phyloP scores from a whole-genome alignment of 2,888 invertebrate species.

The Phyto melanocephala region DNA sequence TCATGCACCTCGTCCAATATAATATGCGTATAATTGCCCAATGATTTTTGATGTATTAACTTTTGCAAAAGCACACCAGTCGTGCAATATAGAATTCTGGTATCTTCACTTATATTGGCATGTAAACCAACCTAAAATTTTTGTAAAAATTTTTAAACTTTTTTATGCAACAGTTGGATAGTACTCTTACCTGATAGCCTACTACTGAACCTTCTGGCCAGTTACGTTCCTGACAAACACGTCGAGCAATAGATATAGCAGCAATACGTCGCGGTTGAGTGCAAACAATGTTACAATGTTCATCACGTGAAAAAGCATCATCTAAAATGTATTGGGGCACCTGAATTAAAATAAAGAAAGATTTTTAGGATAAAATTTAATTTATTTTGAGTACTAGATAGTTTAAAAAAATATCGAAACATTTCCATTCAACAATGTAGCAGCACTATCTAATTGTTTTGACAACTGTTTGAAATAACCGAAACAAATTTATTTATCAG shows the following conservation, averaged over 20 bases:
- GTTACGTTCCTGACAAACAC: slow-evolving; percentile 90
- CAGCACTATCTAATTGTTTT: no score
- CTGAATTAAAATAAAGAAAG: slow-evolving; percentile 60
- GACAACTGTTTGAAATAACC: no score
- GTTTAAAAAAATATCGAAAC: no score
- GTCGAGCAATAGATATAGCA: slow-evolving; percentile 91
- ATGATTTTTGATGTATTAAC: slow-evolving; percentile 83
- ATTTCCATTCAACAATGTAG: no score
- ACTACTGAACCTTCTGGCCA: slow-evolving; percentile 91
- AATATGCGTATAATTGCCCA: slow-evolving; percentile 91
- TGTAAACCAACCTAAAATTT: slow-evolving; percentile 72
- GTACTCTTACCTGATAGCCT: slow-evolving; percentile 88
- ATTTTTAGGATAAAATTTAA: no score
- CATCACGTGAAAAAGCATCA: slow-evolving; percentile 82
- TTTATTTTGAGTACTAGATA: no score
- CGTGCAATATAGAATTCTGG: slow-evolving; percentile 91
- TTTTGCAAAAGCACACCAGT: slow-evolving; percentile 93
- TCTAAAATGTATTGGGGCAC: slow-evolving; percentile 97
- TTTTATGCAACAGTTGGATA: neutral
- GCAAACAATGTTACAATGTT: slow-evolving; percentile 91
- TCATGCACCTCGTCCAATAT: slow-evolving; percentile 97
- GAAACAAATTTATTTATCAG: no score
- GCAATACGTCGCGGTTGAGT: slow-evolving; percentile 97
- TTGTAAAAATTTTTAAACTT: neutral
- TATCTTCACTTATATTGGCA: slow-evolving; percentile 77